Percentiles rank a stretch among this genome's conserved stretches.
phyloP scores from a whole-genome alignment of 2,888 invertebrate genomes.

The Ennomos fuscantarius region DNA sequence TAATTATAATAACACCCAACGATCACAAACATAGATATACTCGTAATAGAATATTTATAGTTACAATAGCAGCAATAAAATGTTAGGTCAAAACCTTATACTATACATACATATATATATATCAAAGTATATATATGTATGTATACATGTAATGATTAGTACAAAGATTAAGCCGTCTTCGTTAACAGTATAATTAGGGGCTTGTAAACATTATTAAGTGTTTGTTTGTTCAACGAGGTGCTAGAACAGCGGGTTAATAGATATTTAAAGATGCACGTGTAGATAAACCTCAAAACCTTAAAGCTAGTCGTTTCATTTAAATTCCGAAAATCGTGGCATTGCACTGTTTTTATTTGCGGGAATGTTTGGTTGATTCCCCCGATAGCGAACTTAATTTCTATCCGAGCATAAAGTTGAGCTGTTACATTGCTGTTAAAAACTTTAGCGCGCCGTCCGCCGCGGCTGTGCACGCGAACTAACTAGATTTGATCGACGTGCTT shows the following conservation, averaged over 20 bases:
- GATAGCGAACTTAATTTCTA: conserved; percentile 46
- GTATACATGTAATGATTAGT: too few relatives aligned
- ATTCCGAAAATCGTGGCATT: conserved; percentile 23
- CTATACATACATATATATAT: too few relatives aligned
- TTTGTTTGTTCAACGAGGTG: background rate
- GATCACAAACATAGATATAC: too few relatives aligned
- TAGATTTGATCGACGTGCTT: conserved; percentile 55
- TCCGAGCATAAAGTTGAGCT: conserved; percentile 63
- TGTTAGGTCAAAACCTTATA: too few relatives aligned
- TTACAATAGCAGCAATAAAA: too few relatives aligned
- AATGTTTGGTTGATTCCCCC: conserved; percentile 37
- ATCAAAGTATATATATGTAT: conserved; percentile 6
- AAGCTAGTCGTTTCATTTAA: conserved; percentile 30
- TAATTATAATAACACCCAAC: too few relatives aligned
- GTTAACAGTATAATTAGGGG: conserved; percentile 1
- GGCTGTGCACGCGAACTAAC: conserved; percentile 64
- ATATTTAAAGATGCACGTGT: conserved; percentile 18
- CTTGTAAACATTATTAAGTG: conserved; percentile 5
- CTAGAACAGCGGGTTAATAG: conserved; percentile 13
- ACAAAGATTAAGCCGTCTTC: too few relatives aligned
- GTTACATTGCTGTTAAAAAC: conserved; percentile 68
- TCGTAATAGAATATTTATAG: too few relatives aligned
- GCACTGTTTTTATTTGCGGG: conserved; percentile 38
- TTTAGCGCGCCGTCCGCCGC: conserved; percentile 57
- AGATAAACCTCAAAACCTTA: conserved; percentile 17